Base-by-base conservation (phyloP, 2,888 invertebrate genomes). In the Noctua fimbriata region DNA sequence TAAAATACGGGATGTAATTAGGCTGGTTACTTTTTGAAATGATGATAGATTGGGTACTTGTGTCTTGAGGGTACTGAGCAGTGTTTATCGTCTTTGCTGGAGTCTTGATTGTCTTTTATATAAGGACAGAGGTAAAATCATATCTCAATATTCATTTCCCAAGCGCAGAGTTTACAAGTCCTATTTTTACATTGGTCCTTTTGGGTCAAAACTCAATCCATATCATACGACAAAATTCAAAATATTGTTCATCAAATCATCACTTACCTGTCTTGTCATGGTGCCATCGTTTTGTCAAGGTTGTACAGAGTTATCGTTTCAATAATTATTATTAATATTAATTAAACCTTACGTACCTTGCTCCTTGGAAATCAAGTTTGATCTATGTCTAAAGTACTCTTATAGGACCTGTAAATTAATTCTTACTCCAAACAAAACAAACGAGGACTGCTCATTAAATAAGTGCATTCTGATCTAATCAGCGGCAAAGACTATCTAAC, bases 301-400 rank as follows among this genome's bases (percentile, higher is more conserved):
- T 79, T 9, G 63, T 65, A 18, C 44, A 28, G 36, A 81, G 32
- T 0, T n/a, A 47, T 76, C 21, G n/a, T 76, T n/a, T 1, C 14
- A 63, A 36, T 21, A 12, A 36, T 36, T 3, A 36, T 36, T 36
- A 36, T 36, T 36, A 63, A 69, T 36, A 36, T 36, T 36, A 63
- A 69, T 55, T 1, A 28, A 69, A 55, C 28, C 66, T 5, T n/a
- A 83, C 65, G 1, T 78, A 81, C 79, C 66, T 78, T 76, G 10
- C 9, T 32, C 16, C 65, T 67, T 16, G 5, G 24, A 69, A 32
- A 69, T 16, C 21, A 49, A 47, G 6, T 21, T 28, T 7, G 44
- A 69, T 21, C 44, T 6, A 32, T 5, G 6, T 47, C 28, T 63
- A 32, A n/a, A 69, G n/a, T 18, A 67, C 5, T 18, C 24, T 10